phyloP scores from a whole-genome alignment of 2,888 invertebrate genomes.

The Brachyopa scutellaris region DNA sequence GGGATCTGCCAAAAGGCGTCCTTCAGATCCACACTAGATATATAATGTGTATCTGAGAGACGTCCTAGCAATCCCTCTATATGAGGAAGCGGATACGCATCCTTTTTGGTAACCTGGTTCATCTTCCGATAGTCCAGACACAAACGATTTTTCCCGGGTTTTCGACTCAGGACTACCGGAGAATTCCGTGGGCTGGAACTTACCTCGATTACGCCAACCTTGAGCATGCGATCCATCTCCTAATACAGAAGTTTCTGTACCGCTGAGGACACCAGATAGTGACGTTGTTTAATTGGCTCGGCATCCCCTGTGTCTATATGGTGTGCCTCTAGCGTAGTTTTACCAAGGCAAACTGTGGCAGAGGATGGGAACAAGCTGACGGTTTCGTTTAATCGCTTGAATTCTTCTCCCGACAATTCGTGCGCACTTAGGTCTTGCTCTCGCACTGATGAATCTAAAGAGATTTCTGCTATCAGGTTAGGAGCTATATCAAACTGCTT shows the following conservation, averaged over 20 bases:
- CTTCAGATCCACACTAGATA: too few relatives aligned
- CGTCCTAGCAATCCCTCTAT: background rate
- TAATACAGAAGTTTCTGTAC: slow-evolving; percentile 4
- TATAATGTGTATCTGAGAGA: background rate
- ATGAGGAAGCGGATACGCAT: too few relatives aligned
- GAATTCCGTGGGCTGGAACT: background rate
- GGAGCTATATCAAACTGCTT: background rate
- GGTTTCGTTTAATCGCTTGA: background rate
- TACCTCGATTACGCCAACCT: too few relatives aligned
- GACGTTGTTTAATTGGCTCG: too few relatives aligned
- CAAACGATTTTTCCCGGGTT: background rate
- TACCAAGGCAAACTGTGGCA: background rate
- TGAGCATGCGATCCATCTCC: slow-evolving; percentile 6
- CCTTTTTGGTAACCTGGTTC: too few relatives aligned
- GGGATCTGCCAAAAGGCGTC: too few relatives aligned
- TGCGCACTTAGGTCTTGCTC: background rate
- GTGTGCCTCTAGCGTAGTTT: background rate
- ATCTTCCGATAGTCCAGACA: too few relatives aligned
- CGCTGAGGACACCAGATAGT: background rate
- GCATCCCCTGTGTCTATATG: too few relatives aligned
- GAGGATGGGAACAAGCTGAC: background rate
- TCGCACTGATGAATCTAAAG: too few relatives aligned
- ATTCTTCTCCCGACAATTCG: background rate
- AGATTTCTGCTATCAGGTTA: background rate
- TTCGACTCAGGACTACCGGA: background rate